Conservation (phyloP, 1,140 invertebrate genomes). For the Brachionus koreanus region DNA sequence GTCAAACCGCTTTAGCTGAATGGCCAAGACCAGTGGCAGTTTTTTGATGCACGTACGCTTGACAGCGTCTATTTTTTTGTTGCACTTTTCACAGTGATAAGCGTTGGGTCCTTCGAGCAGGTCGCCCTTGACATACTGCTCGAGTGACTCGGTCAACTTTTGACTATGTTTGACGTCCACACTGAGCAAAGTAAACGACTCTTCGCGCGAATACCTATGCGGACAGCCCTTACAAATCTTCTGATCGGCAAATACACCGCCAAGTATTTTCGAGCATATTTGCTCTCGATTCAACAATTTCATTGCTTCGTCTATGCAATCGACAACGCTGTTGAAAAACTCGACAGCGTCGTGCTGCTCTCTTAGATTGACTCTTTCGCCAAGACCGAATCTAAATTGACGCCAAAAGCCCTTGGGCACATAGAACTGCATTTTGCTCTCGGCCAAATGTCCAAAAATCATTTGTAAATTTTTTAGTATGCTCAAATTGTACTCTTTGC, state of each 20-base stretch:
- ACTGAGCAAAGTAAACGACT: slow-evolving; percentile 94
- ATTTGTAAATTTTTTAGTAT: slow-evolving; percentile 95
- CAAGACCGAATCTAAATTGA: slow-evolving; percentile 82
- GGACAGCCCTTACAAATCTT: slow-evolving; percentile 99
- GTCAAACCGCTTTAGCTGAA: slow-evolving; percentile 95
- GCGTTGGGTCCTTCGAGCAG: slow-evolving; percentile 95
- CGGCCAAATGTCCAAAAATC: slow-evolving; percentile 92
- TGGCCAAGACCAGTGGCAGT: slow-evolving; percentile 87
- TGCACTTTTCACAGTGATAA: slow-evolving; percentile 97
- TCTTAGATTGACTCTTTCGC: slow-evolving; percentile 90
- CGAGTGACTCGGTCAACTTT: slow-evolving; percentile 90
- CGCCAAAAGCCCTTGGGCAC: slow-evolving; percentile 92
- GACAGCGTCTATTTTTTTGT: slow-evolving; percentile 96
- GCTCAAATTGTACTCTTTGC: slow-evolving; percentile 79
- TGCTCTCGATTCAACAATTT: slow-evolving; percentile 86
- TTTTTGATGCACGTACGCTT: slow-evolving; percentile 95
- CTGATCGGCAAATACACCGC: slow-evolving; percentile 94
- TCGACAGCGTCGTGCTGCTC: slow-evolving; percentile 98
- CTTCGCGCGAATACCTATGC: slow-evolving; percentile 88
- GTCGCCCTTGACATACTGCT: slow-evolving; percentile 97
- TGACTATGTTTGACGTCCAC: slow-evolving; percentile 96
- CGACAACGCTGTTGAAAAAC: slow-evolving; percentile 96
- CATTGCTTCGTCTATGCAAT: slow-evolving; percentile 90
- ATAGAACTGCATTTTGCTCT: slow-evolving; percentile 93
- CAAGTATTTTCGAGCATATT: slow-evolving; percentile 86